These are phyloP conservation scores for Andrena hattorfiana DNA, from an alignment of 2,888 invertebrate species.

Conservation along the genomic window DNA sequence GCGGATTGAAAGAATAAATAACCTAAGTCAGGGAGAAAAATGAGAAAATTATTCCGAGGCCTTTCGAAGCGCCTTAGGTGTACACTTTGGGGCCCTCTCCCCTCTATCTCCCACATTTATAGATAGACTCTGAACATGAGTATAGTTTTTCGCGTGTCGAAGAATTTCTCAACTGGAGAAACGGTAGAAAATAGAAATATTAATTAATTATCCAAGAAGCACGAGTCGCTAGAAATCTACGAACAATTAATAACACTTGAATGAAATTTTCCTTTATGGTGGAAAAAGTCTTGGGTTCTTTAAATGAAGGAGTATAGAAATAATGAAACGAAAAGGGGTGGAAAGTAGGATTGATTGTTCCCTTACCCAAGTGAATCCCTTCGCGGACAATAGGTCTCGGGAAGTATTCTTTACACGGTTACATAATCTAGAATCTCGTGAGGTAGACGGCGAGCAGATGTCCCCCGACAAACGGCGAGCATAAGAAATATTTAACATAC, in stretches of 20 bases:
- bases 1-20: conserved; percentile 63
- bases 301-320: too few species aligned
- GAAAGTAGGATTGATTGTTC: not conserved
- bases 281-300: too few species aligned
- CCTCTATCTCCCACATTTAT: not conserved
- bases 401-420: conserved; percentile 38
- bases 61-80: conserved; percentile 40
- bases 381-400: conserved; percentile 23
- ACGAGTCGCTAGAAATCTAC: too few species aligned
- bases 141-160: not conserved
- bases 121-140: not conserved
- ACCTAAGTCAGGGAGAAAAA: conserved; percentile 67
- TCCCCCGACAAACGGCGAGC: conserved; percentile 51
- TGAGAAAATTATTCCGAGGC: conserved; percentile 67
- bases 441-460: conserved; percentile 67
- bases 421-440: conserved; percentile 43
- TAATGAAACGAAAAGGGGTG: not conserved
- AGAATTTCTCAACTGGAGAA: not conserved
- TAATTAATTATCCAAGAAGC: too few species aligned
- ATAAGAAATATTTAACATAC: conserved; percentile 74
- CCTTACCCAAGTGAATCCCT: not conserved
- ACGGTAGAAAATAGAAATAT: not conserved
- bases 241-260: too few species aligned
- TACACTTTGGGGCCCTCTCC: not conserved
- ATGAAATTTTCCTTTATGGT: too few species aligned